A percentile compares a stretch with the other conserved stretches of the same genome.
phyloP scores from a whole-genome alignment of 2,113 vertebrate species.

The Collichthys lucidus region DNA sequence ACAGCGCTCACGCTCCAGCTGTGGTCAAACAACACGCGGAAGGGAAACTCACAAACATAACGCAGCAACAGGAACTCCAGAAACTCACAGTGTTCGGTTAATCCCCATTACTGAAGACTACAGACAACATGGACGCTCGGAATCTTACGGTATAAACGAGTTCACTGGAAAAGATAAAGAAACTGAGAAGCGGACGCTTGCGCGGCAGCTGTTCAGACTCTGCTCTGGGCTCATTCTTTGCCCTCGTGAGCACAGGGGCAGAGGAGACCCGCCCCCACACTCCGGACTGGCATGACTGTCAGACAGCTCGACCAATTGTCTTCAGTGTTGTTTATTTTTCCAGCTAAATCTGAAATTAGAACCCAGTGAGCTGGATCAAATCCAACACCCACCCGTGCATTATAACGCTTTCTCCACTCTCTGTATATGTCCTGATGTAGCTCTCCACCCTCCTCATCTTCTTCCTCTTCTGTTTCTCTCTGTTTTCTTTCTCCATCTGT shows the following conservation, averaged over 20 bases:
- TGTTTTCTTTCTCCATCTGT: conserved; percentile 55
- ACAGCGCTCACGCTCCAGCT: conserved; percentile 49
- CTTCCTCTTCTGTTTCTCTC: neutral
- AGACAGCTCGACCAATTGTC: conserved; percentile 28
- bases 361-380: conserved; percentile 38
- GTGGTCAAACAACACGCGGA: conserved; percentile 33
- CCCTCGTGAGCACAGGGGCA: conserved; percentile 19
- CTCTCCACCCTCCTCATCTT: neutral
- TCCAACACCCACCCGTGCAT: conserved; percentile 36
- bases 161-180: neutral
- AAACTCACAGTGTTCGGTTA: neutral
- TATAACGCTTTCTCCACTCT: neutral
- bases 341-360: conserved; percentile 52
- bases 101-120: neutral
- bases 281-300: conserved; percentile 34
- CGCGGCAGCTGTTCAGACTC: conserved; percentile 42
- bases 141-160: neutral
- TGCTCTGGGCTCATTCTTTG: conserved; percentile 24
- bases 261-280: conserved; percentile 35
- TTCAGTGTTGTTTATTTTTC: neutral
- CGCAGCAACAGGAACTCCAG: conserved; percentile 3
- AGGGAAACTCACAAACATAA: conserved; percentile 24
- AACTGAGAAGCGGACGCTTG: neutral
- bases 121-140: neutral
- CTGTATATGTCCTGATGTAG: neutral